Evolutionary conservation across 30 jellyfish, hydroid and myxozoan species (phyloP).

Genomic region (Hydractinia symbiolongicarpus): DNA sequence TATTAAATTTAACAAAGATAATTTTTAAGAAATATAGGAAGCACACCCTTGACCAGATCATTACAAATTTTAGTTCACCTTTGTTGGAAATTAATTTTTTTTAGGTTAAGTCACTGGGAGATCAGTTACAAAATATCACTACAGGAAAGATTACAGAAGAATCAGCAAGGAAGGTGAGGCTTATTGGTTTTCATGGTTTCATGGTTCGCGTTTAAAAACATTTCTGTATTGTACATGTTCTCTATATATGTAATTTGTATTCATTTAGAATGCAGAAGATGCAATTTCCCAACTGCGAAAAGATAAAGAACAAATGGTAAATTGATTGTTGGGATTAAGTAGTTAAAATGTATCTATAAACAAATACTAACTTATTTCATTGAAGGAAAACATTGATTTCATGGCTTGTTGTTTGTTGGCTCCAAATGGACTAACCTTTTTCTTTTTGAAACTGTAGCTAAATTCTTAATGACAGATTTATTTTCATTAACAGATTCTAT

Average conservation of each 20-base stretch:
- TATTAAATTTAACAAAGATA: too few relatives aligned
- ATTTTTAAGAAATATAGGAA: too few relatives aligned
- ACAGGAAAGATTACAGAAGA: constrained; percentile 68
- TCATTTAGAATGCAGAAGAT: constrained; percentile 56
- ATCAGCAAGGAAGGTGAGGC: constrained; percentile 75
- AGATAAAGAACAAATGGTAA: constrained; percentile 48
- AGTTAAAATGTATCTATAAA: not conserved
- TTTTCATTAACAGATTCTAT: too few relatives aligned
- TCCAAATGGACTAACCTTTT: too few relatives aligned
- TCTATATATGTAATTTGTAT: not conserved
- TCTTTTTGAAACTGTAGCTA: too few relatives aligned
- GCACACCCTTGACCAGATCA: too few relatives aligned
- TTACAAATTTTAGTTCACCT: too few relatives aligned
- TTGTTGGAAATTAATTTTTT: not conserved
- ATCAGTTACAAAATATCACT: constrained; percentile 51
- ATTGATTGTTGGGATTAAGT: not conserved
- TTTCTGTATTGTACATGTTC: too few relatives aligned
- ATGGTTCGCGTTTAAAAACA: not conserved
- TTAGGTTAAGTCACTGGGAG: constrained; percentile 44
- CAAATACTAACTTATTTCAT: not conserved
- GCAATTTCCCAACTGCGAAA: constrained; percentile 30
- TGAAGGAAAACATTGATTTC: too few relatives aligned
- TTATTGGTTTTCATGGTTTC: not conserved
- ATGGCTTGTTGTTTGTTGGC: too few relatives aligned
- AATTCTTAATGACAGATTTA: too few relatives aligned